Conservation (phyloP, 2,888 invertebrate genomes). For the Lasioglossum lativentre region DNA sequence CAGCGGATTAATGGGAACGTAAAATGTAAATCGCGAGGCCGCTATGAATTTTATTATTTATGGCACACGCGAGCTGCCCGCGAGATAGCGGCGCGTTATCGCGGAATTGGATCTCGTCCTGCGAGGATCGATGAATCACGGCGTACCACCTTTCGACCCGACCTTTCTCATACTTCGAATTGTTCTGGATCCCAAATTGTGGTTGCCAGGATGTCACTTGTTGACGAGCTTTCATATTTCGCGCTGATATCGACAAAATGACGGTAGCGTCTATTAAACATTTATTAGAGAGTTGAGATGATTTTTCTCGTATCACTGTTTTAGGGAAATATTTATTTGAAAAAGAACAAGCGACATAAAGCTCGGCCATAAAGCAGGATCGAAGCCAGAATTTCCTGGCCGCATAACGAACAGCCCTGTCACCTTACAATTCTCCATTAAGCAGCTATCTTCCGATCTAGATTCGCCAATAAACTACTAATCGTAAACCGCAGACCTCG, state of each 20-base stretch:
- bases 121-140: not conserved
- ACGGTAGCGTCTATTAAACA: no score
- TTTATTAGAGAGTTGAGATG: no score
- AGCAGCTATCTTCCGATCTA: not conserved
- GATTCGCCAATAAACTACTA: not conserved
- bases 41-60: conserved; percentile 6
- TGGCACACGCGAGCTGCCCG: not conserved
- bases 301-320: no score
- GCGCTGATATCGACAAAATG: no score
- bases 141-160: not conserved
- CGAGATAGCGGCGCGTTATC: not conserved
- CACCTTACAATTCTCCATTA: not conserved
- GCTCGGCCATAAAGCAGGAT: no score
- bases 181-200: not conserved
- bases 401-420: not conserved
- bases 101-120: not conserved
- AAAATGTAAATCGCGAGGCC: not conserved
- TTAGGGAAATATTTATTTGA: no score
- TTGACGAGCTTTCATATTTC: not conserved
- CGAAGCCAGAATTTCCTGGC: no score
- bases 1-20: conserved; percentile 5
- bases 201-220: not conserved
- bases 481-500: not conserved
- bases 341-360: no score
- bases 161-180: not conserved